A percentile compares a stretch with the other conserved stretches of the same genome.
Conservation (phyloP, 2,888 invertebrate genomes). For the Anarsia innoxiella region DNA sequence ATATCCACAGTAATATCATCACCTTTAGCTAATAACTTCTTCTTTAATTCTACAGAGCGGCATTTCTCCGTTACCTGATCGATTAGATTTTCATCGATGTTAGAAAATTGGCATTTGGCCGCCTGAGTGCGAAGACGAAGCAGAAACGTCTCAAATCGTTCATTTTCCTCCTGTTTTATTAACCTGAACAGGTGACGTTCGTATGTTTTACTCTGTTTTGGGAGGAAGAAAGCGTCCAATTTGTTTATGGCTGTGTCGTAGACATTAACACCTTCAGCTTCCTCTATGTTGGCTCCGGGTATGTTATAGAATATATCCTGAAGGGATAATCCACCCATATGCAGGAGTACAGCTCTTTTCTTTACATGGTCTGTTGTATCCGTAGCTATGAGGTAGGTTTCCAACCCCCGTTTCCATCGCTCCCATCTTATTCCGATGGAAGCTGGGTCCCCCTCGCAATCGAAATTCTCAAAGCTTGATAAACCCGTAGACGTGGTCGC, state of each 20-base stretch:
- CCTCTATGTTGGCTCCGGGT: not conserved
- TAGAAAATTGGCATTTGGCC: not conserved
- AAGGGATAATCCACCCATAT: not conserved
- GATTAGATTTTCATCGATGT: not conserved
- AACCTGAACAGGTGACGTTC: not conserved
- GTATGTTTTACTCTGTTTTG: not conserved
- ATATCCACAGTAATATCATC: not conserved
- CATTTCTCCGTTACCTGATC: not conserved
- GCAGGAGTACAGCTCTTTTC: constrained; percentile 4
- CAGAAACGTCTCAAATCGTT: not conserved
- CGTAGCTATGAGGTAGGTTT: not conserved
- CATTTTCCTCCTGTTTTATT: not conserved
- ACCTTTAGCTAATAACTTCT: not conserved
- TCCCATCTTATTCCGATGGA: constrained; percentile 1
- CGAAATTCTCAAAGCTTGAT: not conserved
- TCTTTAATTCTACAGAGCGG: not conserved
- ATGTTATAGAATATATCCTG: not conserved
- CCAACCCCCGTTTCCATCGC: not conserved
- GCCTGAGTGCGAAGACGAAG: not conserved
- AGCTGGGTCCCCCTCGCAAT: not conserved
- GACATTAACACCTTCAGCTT: not conserved
- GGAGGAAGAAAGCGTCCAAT: not conserved
- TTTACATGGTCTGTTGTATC: not conserved
- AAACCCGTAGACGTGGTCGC: no score
- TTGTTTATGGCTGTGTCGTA: not conserved